These are phyloP conservation scores for Holothuria glaberrima DNA, from an alignment of 35 echinoderm and acorn worm species.

Conservation along the genomic window DNA sequence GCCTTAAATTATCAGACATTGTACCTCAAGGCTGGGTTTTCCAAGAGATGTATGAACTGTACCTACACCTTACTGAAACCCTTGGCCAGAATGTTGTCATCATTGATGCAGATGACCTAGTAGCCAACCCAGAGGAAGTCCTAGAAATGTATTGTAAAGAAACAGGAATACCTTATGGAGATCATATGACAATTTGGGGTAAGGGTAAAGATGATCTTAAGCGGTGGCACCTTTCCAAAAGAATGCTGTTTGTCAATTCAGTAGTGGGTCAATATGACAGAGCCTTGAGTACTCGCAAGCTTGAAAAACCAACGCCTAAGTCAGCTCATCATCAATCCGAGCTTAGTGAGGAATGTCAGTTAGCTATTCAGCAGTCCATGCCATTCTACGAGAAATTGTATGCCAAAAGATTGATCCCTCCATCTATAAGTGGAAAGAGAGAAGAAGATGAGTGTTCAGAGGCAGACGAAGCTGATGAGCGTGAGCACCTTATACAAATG, in stretches of 20 bases:
- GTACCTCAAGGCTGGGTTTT: slow-evolving; percentile 60
- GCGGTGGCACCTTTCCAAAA: slow-evolving; percentile 75
- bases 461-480: slow-evolving; percentile 45
- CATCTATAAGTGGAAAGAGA: slow-evolving; percentile 33
- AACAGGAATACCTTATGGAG: slow-evolving; percentile 63
- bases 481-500: slow-evolving; percentile 4
- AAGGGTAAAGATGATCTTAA: slow-evolving; percentile 71
- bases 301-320: slow-evolving; percentile 38
- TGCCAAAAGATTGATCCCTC: slow-evolving; percentile 48
- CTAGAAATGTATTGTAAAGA: slow-evolving; percentile 74
- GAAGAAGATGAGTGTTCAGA: slow-evolving; percentile 42
- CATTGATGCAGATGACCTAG: slow-evolving; percentile 82
- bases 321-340: slow-evolving; percentile 31
- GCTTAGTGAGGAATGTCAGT: slow-evolving; percentile 38
- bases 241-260: slow-evolving; percentile 84
- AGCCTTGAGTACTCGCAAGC: slow-evolving; percentile 63
- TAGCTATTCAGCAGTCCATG: slow-evolving; percentile 43
- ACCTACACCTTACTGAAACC: slow-evolving; percentile 50
- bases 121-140: slow-evolving; percentile 70
- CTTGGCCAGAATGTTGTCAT: slow-evolving; percentile 67
- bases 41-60: slow-evolving; percentile 72
- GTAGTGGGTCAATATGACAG: slow-evolving; percentile 89
- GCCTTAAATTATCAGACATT: slow-evolving; percentile 16
- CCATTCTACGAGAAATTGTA: slow-evolving; percentile 72
- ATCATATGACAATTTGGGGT: slow-evolving; percentile 73